These are phyloP conservation scores for Watsonalla binaria DNA, from an alignment of 2,888 invertebrate genomes.

Conservation along the genomic window DNA sequence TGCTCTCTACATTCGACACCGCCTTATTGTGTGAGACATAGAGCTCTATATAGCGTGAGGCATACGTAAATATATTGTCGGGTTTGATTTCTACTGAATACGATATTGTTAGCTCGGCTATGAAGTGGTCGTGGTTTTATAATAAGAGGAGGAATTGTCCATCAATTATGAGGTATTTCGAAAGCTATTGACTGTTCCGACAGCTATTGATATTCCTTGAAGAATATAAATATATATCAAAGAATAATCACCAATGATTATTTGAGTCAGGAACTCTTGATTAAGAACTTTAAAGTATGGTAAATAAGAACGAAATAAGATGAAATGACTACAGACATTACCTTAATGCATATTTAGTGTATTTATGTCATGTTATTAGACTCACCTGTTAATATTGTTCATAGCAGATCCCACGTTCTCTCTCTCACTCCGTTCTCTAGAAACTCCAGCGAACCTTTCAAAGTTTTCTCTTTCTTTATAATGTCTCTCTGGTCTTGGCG, in stretches of 20 bases:
- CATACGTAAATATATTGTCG: slow-evolving; percentile 10
- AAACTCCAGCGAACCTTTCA: slow-evolving; percentile 64
- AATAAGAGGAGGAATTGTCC: not conserved
- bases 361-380: slow-evolving; percentile 10
- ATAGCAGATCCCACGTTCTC: slow-evolving; percentile 79
- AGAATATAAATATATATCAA: too few relatives aligned
- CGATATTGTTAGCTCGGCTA: slow-evolving; percentile 24
- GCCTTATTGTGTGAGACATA: slow-evolving; percentile 29
- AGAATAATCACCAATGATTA: too few relatives aligned
- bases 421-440: slow-evolving; percentile 73
- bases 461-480: slow-evolving; percentile 73
- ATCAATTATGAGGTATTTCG: not conserved
- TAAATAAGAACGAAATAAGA: too few relatives aligned
- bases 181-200: not conserved
- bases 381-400: slow-evolving; percentile 83
- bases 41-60: slow-evolving; percentile 22
- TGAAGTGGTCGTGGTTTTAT: slow-evolving; percentile 13
- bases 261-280: too few relatives aligned
- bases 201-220: too few relatives aligned
- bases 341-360: too few relatives aligned
- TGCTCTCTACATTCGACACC: slow-evolving; percentile 34
- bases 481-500: slow-evolving; percentile 66
- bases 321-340: too few relatives aligned
- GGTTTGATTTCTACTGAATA: slow-evolving; percentile 7
- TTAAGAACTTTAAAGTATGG: too few relatives aligned